Evolutionary conservation across 2,888 invertebrate genomes (phyloP), one percentile per base, ranked within the genome.

Genomic region (Dolomedes plantarius): DNA sequence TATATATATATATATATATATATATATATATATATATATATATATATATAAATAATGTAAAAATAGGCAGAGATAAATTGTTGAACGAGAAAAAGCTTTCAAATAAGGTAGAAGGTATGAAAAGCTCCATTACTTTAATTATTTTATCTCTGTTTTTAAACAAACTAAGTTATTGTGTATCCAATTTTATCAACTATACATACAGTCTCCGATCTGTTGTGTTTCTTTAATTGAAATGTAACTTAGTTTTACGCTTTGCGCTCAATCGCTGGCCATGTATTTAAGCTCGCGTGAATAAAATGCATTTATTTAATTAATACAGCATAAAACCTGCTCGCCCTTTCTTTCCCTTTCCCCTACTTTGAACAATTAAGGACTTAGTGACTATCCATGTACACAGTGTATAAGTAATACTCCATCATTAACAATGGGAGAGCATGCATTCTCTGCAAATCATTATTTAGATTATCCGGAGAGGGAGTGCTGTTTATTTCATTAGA

Each of bases 401-500:
- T 11, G 23, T 56, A 23, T 56, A 56, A 56, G 56, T 23, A 3
- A 56, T 56, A 56, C 11, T 3, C 56, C 23, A 56, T 23, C 56
- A 56, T 56, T 56, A 56, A 23, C 56, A 56, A 56, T 56, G 56
- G 1, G 56, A 16, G 23, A 23, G 46, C 9, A 16, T 3, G 3
- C 16, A 19, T 23, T 23, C 16, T 23, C 23, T 23, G 3, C 56
- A 56, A 56, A 56, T 56, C 56, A 56, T 56, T 56, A 56, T 56
- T 56, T 56, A 56, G 56, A 56, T 56, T 56, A 56, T 56, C 19
- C 23, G 56, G 56, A 56, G 56, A 23, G 56, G 23, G 23, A 56
- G 56, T 19, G 23, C 19, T 23, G 56, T 23, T 56, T 56, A 56
- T 56, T 56, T 56, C 56, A 56, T 56, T 56, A 56, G 23, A 3